phyloP scores from a whole-genome alignment of 2,797 vertebrate species.

The Hylomyscus alleni region DNA sequence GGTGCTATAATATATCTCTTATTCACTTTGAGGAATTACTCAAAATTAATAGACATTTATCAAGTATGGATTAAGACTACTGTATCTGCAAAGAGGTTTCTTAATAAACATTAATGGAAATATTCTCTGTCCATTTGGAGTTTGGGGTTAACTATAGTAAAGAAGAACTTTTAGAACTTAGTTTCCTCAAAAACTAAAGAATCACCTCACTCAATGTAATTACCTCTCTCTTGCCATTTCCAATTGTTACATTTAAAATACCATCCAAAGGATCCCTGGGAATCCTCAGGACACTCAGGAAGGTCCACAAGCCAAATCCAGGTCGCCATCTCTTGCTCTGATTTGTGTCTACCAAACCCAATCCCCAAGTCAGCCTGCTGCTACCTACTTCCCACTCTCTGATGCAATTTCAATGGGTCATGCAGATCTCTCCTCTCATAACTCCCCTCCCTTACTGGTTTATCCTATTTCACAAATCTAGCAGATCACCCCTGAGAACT shows the following conservation, averaged over 20 bases:
- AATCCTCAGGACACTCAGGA: background rate
- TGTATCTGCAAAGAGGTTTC: background rate
- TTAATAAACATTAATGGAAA: conserved; percentile 52
- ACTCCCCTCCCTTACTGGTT: background rate
- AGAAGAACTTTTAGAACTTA: background rate
- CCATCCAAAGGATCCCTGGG: background rate
- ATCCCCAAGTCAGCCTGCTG: background rate
- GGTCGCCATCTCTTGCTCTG: background rate
- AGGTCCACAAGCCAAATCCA: background rate
- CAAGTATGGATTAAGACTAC: conserved; percentile 1
- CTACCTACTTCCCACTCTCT: background rate
- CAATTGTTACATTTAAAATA: background rate
- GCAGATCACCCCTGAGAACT: background rate
- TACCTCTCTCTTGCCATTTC: background rate
- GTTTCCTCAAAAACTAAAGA: background rate
- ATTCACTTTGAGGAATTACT: background rate
- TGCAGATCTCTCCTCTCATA: background rate
- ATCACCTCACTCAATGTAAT: background rate
- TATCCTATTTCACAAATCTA: background rate
- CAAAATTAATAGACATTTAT: conserved; percentile 19
- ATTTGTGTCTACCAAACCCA: background rate
- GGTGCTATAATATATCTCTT: background rate
- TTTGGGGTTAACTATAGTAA: background rate
- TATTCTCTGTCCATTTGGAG: background rate
- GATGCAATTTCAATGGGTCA: too few relatives aligned